Base-by-base conservation (phyloP, 1,140 invertebrate species). In the Pseudomyrmex concolor region DNA sequence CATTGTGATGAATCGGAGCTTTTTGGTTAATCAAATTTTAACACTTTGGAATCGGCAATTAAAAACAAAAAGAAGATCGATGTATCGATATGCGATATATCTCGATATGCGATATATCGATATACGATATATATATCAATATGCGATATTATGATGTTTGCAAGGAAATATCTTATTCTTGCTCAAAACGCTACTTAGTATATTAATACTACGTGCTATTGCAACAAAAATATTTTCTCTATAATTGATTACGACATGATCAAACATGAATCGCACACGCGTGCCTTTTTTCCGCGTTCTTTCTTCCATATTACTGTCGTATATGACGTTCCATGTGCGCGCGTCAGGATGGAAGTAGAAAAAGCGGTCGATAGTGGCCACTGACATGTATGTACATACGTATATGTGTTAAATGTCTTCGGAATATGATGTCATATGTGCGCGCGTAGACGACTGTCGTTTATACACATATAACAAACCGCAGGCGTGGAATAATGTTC, bases 401-500 rank as follows among this genome's bases (percentile, higher is more conserved):
- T 25, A 25, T 25, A 22, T 22, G 34, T 34, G 5, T 71, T 80
- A 71, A 70, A 71, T 59, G 54, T 66, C 67, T 80, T 71, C 25
- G 51, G 76, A 70, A 22, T 59, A 80, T 80, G 76, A 80, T 71
- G 66, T 80, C 76, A 80, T 71, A 59, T 34, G 12, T 17, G 48
- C 43, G 15, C 48, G 66, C 54, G 3, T 25, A 59, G 57, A 57
- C 22, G 54, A 48, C 54, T 70, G 54, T 62, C 51, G 34, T 34
- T 34, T 60, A 13, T 80, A 80, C 43, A 60, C 19, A 60, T 80
- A 71, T 59, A 68, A 70, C 64, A 80, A 71, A 80, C 54, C 76
- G 66, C 76, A 50, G 76, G 54, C 76, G 76, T 78, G 43, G 64
- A 78, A 78, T 80, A 70, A 71, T 80, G 54, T 70, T 80, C 66